Base-by-base conservation (phyloP, 2,888 invertebrate species). In the Thereva nobilitata region DNA sequence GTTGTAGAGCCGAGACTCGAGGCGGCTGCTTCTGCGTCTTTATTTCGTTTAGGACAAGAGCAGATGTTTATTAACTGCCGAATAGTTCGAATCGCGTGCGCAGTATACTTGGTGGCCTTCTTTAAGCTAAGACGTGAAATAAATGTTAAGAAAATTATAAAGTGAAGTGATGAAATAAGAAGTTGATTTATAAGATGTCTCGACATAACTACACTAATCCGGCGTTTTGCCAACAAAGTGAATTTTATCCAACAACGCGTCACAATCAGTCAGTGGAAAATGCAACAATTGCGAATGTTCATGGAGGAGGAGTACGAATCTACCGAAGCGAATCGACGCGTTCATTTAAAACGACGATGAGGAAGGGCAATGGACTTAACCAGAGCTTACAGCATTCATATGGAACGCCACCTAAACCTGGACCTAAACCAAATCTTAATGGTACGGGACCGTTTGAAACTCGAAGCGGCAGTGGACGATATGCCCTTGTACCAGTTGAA, bases 181-280 rank as follows among this genome's bases (percentile, higher is more conserved):
- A 7, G 23, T 49, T 5, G 37, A 23, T 23, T 42, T 8, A 42
- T 42, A 42, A 10, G 5, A 81, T 81, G 80, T 80, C 80, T 35
- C 76, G 76, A 64, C 80, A 81, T 68, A 80, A 89, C 73, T 92
- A 92, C 74, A 88, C 89, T 5, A 92, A 92, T 76, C 91, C 91
- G 64, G 91, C 91, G 0, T 92, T 92, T 76, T 90, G 90, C 76
- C 86, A 88, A 38, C 88, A 90, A 79, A 91, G 91, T 76, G 91
- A 92, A 75, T 87, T 83, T 72, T 83, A 83, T 71, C 80, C 80
- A 23, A 23, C 23, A 23, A 23, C 23, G 23, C 23, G 66, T 73
- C 72, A 56, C 70, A 69, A 67, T 64, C 40, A 83, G 50, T 40
- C 61, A 61, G 37, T 50, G 61, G 72, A 76, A 10, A 76, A 76